Base-by-base conservation (phyloP, 2,113 vertebrate genomes). In the Isichthys henryi region DNA sequence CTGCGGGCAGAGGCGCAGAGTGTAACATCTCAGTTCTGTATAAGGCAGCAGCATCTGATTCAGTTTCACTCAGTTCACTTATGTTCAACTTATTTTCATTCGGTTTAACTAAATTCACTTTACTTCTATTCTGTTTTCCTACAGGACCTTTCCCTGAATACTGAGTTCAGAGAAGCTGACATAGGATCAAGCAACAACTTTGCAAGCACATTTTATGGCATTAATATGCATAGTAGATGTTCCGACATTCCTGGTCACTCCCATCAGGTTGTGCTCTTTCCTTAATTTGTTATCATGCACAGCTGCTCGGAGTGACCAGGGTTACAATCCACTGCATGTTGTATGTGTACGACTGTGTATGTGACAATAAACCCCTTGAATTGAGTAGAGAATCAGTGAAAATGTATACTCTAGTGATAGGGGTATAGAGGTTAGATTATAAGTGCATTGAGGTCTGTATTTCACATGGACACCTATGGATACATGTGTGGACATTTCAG, bases 1-100 rank as follows among this genome's bases (percentile, higher is more conserved):
- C 96, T 97, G 84, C 39, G 19, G 39, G 43, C 82, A 84, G 5
- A 84, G 8, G 45, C 19, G 3, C 31, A 6, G 0, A 19, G 35
- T 15, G 19, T 39, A 17, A 39, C 70, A 13, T 6, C 17, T 17
- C 31, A 15, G 11, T 39, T 4, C 70, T 17, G 70, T 6, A 39
- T 1, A 39, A 39, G 31, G 27, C 35, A 39, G 31, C 13, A 19
- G 5, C 35, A 6, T 35, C 35, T 19, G 11, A 77, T 19, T 39
- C 62, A 4, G n/a, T 4, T 66, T 66, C 62, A 66, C 62, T 31
- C 58, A 66, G 58, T n/a, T 66, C 56, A 58, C 56, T 62, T 62
- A 6, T 62, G 56, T 62, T 23, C 58, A 27, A 27, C 0, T 66
- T n/a, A 70, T 27, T 70, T 31, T 70, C n/a, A 31, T 31, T 31